These are phyloP conservation scores for Pseudopipra pipra DNA, from an alignment of 2,113 vertebrate genomes.

Conservation along the genomic window DNA sequence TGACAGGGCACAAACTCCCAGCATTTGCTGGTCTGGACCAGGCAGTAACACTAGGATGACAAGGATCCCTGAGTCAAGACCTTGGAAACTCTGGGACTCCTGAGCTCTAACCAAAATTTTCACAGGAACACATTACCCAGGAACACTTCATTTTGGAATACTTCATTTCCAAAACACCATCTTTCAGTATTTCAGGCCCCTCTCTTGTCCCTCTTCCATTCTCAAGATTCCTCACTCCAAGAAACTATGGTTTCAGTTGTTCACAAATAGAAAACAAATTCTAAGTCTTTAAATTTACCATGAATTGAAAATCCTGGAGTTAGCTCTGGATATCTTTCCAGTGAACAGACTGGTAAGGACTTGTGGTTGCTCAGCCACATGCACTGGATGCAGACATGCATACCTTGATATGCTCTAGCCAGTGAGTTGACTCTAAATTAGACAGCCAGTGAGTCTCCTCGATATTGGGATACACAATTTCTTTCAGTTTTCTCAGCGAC, in stretches of 20 bases:
- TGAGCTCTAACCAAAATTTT: background rate
- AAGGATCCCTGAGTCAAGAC: background rate
- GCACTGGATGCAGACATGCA: background rate
- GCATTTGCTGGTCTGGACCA: background rate
- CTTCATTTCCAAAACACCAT: background rate
- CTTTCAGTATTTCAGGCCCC: background rate
- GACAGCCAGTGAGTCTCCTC: conserved; percentile 97
- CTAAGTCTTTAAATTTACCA: background rate
- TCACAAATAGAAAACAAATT: background rate
- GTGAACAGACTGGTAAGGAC: background rate
- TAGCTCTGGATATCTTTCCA: background rate
- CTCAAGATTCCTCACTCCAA: background rate
- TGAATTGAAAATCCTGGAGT: background rate
- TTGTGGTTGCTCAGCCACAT: background rate
- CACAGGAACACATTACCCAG: background rate
- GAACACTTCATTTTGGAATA: background rate
- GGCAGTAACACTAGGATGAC: background rate
- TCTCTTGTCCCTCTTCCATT: background rate
- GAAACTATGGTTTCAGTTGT: background rate
- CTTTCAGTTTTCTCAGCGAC: conserved; percentile 92
- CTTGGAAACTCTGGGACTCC: background rate
- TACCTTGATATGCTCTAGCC: conserved; percentile 99
- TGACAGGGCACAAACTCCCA: background rate
- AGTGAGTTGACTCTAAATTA: conserved; percentile 96
- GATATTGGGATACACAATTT: conserved; percentile 94